A percentile compares a stretch with the other conserved stretches of the same genome.
phyloP scores from a whole-genome alignment of 2,113 vertebrate genomes.

The Pomatostomus ruficeps region DNA sequence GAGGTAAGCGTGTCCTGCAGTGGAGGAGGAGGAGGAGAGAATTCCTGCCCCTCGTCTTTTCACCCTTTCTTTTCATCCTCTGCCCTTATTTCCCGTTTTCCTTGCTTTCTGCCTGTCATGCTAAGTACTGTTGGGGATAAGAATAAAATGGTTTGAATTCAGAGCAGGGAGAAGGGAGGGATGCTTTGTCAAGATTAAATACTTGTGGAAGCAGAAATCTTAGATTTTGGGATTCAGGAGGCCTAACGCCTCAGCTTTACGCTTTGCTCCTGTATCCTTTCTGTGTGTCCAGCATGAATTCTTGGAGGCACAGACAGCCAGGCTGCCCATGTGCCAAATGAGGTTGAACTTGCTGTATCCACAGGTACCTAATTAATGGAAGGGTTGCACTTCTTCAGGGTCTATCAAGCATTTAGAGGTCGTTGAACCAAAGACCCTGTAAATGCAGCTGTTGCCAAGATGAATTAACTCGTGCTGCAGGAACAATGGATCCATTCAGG shows the following conservation, averaged over 20 bases:
- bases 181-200: not conserved
- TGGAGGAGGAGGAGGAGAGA: not conserved
- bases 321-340: not conserved
- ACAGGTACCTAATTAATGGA: not conserved
- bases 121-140: not conserved
- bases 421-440: not conserved
- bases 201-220: not conserved
- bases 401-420: not conserved
- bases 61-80: not conserved
- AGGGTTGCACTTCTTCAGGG: not conserved
- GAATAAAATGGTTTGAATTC: not conserved
- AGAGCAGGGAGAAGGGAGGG: not conserved
- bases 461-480: not conserved
- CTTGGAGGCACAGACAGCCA: not conserved
- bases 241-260: not conserved
- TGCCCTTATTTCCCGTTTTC: not conserved
- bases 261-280: not conserved
- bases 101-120: not conserved
- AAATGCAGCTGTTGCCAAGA: not conserved
- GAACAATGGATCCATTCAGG: not conserved
- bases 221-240: not conserved
- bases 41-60: not conserved
- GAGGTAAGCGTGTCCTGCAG: not conserved
- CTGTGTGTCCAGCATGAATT: not conserved
- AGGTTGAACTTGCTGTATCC: not conserved